Base-by-base conservation (phyloP, 2,888 invertebrate genomes). In the Helleia helle region DNA sequence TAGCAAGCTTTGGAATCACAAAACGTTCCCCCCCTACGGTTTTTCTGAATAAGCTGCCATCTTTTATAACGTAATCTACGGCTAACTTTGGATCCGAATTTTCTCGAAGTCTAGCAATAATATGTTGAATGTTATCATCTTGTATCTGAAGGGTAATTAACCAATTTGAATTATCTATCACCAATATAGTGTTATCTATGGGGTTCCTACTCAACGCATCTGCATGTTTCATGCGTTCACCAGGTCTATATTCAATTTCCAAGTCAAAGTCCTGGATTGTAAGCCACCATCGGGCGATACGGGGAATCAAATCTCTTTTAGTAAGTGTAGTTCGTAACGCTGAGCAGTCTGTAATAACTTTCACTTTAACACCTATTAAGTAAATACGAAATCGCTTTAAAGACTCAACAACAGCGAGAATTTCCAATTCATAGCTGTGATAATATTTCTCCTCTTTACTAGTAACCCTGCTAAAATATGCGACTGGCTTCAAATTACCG, bases 381-480 rank as follows among this genome's bases (percentile, higher is more conserved):
- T 28, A 28, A 13, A 28, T 28, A 6, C 28, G 4, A 13, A 28
- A 28, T 12, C 28, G 12, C 7, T 13, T 28, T 12, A 28, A 13
- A 1, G 28, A 28, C 13, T 28, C 13, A 2, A 28, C 13, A 28
- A 28, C n/a, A n/a, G n/a, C n/a, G n/a, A n/a, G n/a, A n/a, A n/a
- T n/a, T 12, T 13, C 28, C 2, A 28, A 5, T 5, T 28, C 28
- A 3, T 28, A 28, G 28, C 28, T 28, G 7, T 36, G 34, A 8
- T 36, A 36, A 11, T 11, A 22, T 22, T 36, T n/a, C 12, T 36
- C 34, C 11, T 36, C 34, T 2, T 22, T 36, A 1, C 11, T 11
- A 1, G 34, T 36, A 2, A 36, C n/a, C n/a, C n/a, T n/a, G n/a
- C 30, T 30, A 30, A 30, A 30, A 15, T 30, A 30, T 1, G 30